phyloP scores from a whole-genome alignment of 2,113 vertebrate species.

The Scophthalmus maximus region DNA sequence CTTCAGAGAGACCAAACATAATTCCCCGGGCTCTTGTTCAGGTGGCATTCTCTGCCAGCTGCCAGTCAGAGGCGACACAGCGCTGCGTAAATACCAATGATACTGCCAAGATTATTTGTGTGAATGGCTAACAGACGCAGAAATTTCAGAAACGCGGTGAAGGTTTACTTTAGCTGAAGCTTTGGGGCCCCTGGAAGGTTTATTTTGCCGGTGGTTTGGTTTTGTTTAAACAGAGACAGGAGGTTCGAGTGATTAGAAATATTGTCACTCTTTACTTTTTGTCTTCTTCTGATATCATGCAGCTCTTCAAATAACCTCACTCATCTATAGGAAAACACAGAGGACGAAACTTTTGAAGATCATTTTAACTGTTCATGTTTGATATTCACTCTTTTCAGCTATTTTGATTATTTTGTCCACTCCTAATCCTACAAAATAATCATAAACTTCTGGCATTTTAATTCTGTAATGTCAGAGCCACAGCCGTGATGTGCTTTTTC shows the following conservation, averaged over 20 bases:
- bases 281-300: neutral
- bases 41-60: conserved; percentile 23
- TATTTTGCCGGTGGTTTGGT: neutral
- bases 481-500: neutral
- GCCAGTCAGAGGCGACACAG: conserved; percentile 8
- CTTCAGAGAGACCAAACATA: conserved; percentile 17
- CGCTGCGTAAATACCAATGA: conserved; percentile 16
- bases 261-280: neutral
- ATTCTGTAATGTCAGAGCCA: too few relatives aligned
- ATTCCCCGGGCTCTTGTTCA: conserved; percentile 19
- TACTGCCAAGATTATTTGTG: conserved; percentile 38
- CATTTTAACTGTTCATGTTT: neutral
- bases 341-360: neutral
- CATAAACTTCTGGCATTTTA: too few relatives aligned
- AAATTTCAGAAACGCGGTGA: neutral
- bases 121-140: conserved; percentile 18
- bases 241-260: neutral
- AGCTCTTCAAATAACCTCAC: neutral
- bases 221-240: neutral
- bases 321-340: neutral
- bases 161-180: neutral
- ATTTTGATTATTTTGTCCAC: neutral
- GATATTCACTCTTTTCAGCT: neutral
- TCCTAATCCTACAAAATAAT: too few relatives aligned
- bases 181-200: neutral